phyloP scores from a whole-genome alignment of 2,888 invertebrate genomes.

The Lithophane ornitopus region DNA sequence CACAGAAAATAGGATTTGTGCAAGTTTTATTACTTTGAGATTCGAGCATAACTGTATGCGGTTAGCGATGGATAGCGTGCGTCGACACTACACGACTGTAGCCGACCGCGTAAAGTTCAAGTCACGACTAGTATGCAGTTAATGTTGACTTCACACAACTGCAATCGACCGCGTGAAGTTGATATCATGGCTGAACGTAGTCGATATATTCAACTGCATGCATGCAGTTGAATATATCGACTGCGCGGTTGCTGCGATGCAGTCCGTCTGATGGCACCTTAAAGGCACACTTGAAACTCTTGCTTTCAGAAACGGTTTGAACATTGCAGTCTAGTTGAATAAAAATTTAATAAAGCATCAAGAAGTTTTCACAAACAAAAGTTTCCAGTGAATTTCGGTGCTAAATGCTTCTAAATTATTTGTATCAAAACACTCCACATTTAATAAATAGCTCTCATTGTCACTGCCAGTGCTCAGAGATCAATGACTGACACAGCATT shows the following conservation, averaged over 20 bases:
- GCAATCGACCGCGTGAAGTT: too few relatives aligned
- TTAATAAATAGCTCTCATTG: conserved; percentile 54
- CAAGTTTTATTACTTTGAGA: conserved; percentile 58
- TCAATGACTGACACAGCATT: conserved; percentile 66
- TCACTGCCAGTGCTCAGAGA: conserved; percentile 69
- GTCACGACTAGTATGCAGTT: too few relatives aligned
- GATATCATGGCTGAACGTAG: too few relatives aligned
- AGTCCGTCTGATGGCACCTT: too few relatives aligned
- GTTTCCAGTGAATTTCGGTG: conserved; percentile 24
- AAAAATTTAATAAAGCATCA: conserved; percentile 26
- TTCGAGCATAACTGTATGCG: too few relatives aligned
- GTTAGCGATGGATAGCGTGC: too few relatives aligned
- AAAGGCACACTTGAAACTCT: conserved; percentile 20
- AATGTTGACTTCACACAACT: too few relatives aligned
- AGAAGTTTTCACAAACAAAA: conserved; percentile 3
- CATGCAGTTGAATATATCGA: too few relatives aligned
- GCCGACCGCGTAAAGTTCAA: too few relatives aligned
- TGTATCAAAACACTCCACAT: conserved; percentile 65
- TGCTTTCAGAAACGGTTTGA: conserved; percentile 6
- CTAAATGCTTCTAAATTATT: conserved; percentile 80
- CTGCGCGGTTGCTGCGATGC: too few relatives aligned
- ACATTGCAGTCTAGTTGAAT: conserved; percentile 16
- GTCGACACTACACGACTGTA: too few relatives aligned
- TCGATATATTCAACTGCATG: too few relatives aligned
- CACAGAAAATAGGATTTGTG: conserved; percentile 64